These are phyloP conservation scores for Operophtera brumata DNA, from an alignment of 2,888 invertebrate genomes.

Conservation along the genomic window DNA sequence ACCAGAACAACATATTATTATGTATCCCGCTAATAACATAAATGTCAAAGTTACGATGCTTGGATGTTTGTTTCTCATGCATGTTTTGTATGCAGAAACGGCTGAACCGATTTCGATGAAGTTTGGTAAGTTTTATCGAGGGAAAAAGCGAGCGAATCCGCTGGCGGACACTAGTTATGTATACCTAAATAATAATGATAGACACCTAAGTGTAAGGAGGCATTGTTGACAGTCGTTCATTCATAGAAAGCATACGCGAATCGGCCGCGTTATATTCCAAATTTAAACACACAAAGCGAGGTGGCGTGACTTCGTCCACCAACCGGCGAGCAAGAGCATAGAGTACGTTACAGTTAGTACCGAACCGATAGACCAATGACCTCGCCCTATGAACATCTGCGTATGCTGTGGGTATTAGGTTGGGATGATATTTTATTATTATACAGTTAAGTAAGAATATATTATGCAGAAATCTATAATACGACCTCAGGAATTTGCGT, in stretches of 20 bases:
- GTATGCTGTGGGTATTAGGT: constrained; percentile 1
- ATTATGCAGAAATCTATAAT: neutral
- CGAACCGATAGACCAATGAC: constrained; percentile 54
- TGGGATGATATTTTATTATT: neutral
- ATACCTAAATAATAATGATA: neutral
- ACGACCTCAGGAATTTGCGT: neutral
- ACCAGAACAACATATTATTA: neutral
- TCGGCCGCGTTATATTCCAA: constrained; percentile 60
- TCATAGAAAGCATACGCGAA: constrained; percentile 19
- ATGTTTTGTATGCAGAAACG: no score
- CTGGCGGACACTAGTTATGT: no score
- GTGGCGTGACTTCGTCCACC: constrained; percentile 70
- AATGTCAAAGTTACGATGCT: no score
- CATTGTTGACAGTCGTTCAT: constrained; percentile 21
- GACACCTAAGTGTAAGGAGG: neutral
- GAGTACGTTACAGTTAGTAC: constrained; percentile 5
- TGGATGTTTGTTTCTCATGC: no score
- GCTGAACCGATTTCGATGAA: no score
- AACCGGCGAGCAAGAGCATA: constrained; percentile 47
- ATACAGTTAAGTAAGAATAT: neutral
- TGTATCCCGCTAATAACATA: no score
- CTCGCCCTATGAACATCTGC: constrained; percentile 39
- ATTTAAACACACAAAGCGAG: constrained; percentile 63
- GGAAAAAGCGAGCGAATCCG: no score
- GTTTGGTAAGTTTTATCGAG: no score